Base-by-base conservation (phyloP, 2,113 vertebrate genomes). In the Hypocryptadius cinnamomeus region DNA sequence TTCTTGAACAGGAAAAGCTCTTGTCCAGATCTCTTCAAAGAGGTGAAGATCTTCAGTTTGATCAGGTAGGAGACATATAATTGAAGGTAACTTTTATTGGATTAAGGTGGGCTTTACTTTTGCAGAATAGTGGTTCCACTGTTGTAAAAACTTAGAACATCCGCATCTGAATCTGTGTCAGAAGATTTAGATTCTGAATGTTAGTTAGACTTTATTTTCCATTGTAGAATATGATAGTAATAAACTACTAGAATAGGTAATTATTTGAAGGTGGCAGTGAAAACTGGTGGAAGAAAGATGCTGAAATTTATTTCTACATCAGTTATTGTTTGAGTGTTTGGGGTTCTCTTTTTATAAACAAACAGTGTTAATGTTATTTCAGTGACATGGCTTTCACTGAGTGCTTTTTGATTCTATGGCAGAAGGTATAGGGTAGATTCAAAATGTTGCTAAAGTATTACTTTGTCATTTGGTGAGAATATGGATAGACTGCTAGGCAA, bases 31-130 rank as follows among this genome's bases (percentile, higher is more conserved):
- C 99, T 89, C 99, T 99, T 76, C 99, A 99, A 96, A 98, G 99
- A 98, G 99, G 99, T 96, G 99, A 99, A 98, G 99, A 99, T 98
- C 97, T 99, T 97, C 99, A 99, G 97, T 99, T 99, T 98, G 99
- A 99, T 97, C 99, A 99, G 99, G 99, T 99, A 97, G 93, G 97
- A 45, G 31, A 50, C 27, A 8, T 7, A 2, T n/a, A n/a, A 35
- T 64, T 86, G 30, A 80, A 92, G 23, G 45, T 15, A 60, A 35
- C 11, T 90, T 77, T 37, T 60, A 31, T 16, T 69, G 39, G 22
- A 42, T 83, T 83, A 48, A 56, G 16, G 15, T 64, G 23, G 39
- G 23, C 21, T 82, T 28, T 71, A 6, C 45, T 83, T 89, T 85
- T 70, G 37, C 23, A 61, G 30, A 60, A 42, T 17, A 42, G 16